phyloP scores from a whole-genome alignment of 2,797 vertebrate species.

The Buceros bicornis region DNA sequence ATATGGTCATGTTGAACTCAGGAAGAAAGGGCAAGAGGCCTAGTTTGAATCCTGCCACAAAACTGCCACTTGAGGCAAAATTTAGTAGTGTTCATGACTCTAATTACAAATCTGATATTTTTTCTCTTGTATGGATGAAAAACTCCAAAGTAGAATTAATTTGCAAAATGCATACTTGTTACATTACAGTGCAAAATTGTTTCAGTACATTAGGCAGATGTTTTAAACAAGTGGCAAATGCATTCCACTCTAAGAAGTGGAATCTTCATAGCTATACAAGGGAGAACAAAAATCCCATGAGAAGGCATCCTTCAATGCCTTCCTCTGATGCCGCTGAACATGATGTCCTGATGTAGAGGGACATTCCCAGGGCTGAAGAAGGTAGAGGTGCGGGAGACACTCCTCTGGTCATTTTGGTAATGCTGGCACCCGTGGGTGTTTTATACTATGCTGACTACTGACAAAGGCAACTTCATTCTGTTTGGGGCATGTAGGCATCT shows the following conservation, averaged over 20 bases:
- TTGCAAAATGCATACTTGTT: background rate
- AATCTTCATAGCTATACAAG: background rate
- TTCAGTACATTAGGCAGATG: background rate
- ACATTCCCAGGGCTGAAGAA: background rate
- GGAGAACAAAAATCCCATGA: background rate
- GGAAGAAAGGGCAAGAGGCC: background rate
- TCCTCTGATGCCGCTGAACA: background rate
- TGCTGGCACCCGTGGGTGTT: background rate
- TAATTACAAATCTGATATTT: constrained; percentile 4
- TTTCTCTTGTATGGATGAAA: background rate
- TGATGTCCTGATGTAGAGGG: background rate
- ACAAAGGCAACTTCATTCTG: background rate
- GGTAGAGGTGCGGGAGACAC: background rate
- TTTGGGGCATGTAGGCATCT: background rate
- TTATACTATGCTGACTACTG: background rate
- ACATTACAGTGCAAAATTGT: background rate
- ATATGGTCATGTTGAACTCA: background rate
- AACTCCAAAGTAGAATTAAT: background rate
- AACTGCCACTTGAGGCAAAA: background rate
- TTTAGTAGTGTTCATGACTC: background rate
- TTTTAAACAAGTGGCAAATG: background rate
- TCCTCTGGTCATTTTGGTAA: background rate
- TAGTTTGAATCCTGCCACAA: background rate
- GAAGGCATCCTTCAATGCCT: background rate
- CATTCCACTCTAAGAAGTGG: background rate